Evolutionary conservation across 2,888 invertebrate species (phyloP).

Genomic region (Macrophya annulata): DNA sequence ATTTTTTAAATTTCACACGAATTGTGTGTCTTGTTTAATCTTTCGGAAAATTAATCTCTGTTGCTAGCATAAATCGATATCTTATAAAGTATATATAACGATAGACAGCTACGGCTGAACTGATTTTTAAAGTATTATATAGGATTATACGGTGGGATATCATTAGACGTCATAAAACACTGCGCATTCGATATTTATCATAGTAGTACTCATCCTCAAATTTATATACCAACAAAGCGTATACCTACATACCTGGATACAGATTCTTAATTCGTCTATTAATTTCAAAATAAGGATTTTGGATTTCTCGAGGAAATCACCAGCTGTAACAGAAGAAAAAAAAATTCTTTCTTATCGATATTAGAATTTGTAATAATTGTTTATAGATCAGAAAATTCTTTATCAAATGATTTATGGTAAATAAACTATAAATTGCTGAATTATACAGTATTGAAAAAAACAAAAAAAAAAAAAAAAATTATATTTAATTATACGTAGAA

Average conservation of each 20-base stretch:
- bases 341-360: too few relatives aligned
- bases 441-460: background rate
- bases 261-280: background rate
- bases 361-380: too few relatives aligned
- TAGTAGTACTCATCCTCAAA: background rate
- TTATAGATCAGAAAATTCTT: too few relatives aligned
- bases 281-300: too few relatives aligned
- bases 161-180: background rate
- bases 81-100: background rate
- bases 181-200: background rate
- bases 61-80: background rate
- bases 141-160: background rate
- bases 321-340: too few relatives aligned
- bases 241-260: background rate
- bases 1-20: too few relatives aligned
- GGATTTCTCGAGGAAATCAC: background rate
- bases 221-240: background rate
- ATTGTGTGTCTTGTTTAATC: background rate
- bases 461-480: too few relatives aligned
- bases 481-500: background rate
- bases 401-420: too few relatives aligned
- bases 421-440: too few relatives aligned
- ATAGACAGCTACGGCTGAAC: background rate
- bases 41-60: background rate
- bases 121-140: constrained; percentile 1